These are phyloP conservation scores for Dicyrtoma fusca DNA, from an alignment of 2,888 invertebrate species.

Conservation along the genomic window DNA sequence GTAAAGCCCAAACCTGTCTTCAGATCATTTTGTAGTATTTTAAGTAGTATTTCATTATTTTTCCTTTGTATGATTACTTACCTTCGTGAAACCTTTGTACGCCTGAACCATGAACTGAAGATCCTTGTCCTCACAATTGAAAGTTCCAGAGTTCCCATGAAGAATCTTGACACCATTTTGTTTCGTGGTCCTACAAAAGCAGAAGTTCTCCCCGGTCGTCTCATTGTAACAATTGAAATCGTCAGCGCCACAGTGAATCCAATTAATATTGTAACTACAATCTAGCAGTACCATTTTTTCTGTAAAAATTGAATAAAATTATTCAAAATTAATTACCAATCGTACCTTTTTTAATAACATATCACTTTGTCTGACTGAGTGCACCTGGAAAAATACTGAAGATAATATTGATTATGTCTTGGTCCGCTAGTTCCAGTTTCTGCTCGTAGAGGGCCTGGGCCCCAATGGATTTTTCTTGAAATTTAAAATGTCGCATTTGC, in stretches of 20 bases:
- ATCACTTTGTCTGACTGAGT: background rate
- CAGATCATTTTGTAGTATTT: too few relatives aligned
- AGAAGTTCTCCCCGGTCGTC: background rate
- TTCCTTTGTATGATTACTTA: too few relatives aligned
- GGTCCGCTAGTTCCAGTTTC: constrained; percentile 94
- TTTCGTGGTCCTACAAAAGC: constrained; percentile 13
- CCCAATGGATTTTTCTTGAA: constrained; percentile 82
- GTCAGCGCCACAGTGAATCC: constrained; percentile 27
- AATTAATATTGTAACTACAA: constrained; percentile 35
- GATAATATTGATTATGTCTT: constrained; percentile 90
- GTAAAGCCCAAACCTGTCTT: too few relatives aligned
- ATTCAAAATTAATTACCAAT: background rate
- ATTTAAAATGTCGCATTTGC: constrained; percentile 81
- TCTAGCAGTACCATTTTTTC: constrained; percentile 13
- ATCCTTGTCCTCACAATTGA: too few relatives aligned
- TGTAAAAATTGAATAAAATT: background rate
- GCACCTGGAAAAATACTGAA: constrained; percentile 80
- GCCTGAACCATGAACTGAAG: too few relatives aligned
- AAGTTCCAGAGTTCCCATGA: constrained; percentile 27
- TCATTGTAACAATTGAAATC: background rate
- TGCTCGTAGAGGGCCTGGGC: constrained; percentile 82
- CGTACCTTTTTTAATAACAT: too few relatives aligned
- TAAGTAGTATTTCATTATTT: too few relatives aligned
- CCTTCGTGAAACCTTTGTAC: too few relatives aligned
- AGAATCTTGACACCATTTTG: constrained; percentile 8